Evolutionary conservation across 2,113 vertebrate species (phyloP).

Genomic region (Gracilinanus agilis): DNA sequence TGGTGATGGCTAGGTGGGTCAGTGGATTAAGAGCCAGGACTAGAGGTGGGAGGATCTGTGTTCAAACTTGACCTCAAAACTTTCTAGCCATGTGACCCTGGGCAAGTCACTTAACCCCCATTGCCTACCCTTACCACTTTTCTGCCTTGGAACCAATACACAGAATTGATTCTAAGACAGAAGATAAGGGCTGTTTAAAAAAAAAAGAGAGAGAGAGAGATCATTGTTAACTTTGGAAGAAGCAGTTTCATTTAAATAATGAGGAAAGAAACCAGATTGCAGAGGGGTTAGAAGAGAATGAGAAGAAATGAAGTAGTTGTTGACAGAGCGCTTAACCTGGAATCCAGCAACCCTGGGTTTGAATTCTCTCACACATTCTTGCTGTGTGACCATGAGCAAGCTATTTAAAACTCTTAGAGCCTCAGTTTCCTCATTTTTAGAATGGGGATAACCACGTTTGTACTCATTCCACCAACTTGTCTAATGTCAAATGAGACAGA

Average conservation of each 20-base stretch:
- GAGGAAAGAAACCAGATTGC: neutral
- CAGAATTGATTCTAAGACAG: too few relatives aligned
- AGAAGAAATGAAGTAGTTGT: neutral
- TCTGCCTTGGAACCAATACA: too few relatives aligned
- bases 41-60: too few relatives aligned
- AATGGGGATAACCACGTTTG: neutral
- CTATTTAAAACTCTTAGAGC: neutral
- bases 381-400: neutral
- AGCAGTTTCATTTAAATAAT: neutral
- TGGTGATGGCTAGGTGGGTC: too few relatives aligned
- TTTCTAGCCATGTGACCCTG: too few relatives aligned
- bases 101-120: too few relatives aligned
- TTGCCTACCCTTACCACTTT: too few relatives aligned
- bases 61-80: too few relatives aligned
- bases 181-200: too few relatives aligned
- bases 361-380: neutral
- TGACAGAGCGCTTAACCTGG: neutral
- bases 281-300: neutral
- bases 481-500: neutral
- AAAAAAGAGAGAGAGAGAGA: neutral
- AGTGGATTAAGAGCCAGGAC: too few relatives aligned
- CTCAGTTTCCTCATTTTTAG: neutral
- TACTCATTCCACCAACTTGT: neutral
- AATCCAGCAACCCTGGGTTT: neutral
- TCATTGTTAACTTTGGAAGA: neutral